Evolutionary conservation across 2,113 vertebrate species (phyloP).

Genomic region (Corythornis madagascariensis): DNA sequence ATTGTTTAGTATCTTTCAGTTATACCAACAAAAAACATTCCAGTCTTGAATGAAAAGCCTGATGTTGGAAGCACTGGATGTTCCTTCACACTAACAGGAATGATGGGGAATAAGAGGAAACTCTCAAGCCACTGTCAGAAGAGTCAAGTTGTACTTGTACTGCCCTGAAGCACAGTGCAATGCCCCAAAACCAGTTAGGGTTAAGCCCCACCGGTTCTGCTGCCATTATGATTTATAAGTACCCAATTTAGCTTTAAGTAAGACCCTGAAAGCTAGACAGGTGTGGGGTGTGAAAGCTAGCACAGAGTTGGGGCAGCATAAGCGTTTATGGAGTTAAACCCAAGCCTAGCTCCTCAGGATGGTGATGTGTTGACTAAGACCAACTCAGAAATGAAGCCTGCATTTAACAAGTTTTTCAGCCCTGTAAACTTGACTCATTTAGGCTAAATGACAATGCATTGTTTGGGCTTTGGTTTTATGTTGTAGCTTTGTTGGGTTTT

Average conservation of each 20-base stretch:
- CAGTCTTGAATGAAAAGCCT: neutral
- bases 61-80: neutral
- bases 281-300: neutral
- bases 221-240: neutral
- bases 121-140: neutral
- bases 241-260: neutral
- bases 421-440: conserved; percentile 26
- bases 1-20: neutral
- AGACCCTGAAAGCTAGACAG: neutral
- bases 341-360: neutral
- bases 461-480: neutral
- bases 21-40: neutral
- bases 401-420: neutral
- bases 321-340: neutral
- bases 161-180: neutral
- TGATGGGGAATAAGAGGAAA: neutral
- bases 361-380: neutral
- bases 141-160: neutral
- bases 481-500: neutral
- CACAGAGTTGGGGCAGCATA: neutral
- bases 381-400: neutral
- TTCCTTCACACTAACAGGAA: neutral
- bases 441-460: neutral
- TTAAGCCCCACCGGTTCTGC: neutral
- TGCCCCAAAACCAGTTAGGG: neutral